Conservation (phyloP, 2,888 invertebrate genomes). For the Zaprionus bogoriensis region DNA sequence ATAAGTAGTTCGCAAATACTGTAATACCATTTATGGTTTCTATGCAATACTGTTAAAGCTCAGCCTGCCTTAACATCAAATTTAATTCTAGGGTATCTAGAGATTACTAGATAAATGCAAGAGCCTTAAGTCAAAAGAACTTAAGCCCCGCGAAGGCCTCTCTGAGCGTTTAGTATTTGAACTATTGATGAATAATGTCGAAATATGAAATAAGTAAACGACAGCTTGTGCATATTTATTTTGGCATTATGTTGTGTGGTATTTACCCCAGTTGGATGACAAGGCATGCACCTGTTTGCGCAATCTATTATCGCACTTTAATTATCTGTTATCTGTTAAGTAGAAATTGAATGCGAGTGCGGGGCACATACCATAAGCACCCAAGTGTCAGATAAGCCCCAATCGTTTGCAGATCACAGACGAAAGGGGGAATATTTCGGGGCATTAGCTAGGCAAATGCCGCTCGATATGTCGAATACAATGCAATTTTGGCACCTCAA, state of each 20-base stretch:
- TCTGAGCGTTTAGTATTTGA: neutral
- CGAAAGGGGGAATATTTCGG: neutral
- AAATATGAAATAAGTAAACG: neutral
- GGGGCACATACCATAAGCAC: neutral
- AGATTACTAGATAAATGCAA: too few relatives aligned
- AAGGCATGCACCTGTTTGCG: constrained; percentile 34
- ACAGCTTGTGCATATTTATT: constrained; percentile 33
- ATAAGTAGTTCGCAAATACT: too few relatives aligned
- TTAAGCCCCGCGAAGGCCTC: neutral
- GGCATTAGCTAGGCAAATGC: neutral
- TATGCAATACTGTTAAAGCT: too few relatives aligned
- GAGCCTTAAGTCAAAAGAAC: too few relatives aligned
- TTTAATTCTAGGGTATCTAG: too few relatives aligned
- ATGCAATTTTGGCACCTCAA: neutral
- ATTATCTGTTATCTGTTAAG: constrained; percentile 43
- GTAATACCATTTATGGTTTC: too few relatives aligned
- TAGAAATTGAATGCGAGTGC: constrained; percentile 7
- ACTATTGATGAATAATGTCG: neutral
- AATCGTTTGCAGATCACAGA: neutral
- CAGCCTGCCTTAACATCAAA: too few relatives aligned
- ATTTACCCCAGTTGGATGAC: constrained; percentile 42
- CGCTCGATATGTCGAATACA: neutral
- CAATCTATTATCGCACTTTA: constrained; percentile 44
- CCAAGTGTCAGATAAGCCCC: neutral
- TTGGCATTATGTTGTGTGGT: constrained; percentile 24